Percentiles rank a stretch among this genome's conserved stretches.
phyloP scores from a whole-genome alignment of 1,140 invertebrate genomes.

The Trinorchestia longiramus region DNA sequence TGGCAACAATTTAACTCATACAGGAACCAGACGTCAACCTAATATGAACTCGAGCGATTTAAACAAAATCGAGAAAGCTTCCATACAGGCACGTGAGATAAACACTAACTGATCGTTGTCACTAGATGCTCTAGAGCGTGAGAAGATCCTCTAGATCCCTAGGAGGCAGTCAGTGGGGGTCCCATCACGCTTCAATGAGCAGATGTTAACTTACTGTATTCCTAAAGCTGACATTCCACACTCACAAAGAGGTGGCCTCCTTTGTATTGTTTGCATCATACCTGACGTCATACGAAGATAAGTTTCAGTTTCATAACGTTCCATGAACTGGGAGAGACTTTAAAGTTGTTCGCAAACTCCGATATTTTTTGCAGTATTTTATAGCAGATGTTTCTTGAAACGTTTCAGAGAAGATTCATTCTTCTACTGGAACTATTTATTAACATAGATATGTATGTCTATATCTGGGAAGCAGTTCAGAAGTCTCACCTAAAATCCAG shows the following conservation, averaged over 20 bases:
- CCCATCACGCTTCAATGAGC: background rate
- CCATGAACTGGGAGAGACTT: background rate
- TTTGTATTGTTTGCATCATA: background rate
- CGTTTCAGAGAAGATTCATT: background rate
- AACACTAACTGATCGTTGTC: background rate
- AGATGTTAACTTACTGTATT: constrained; percentile 46
- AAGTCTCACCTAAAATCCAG: no score
- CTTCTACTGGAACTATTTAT: background rate
- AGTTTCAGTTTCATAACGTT: background rate
- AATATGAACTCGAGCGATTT: background rate
- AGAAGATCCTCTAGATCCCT: background rate
- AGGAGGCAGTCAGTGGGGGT: background rate
- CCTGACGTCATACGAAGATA: background rate
- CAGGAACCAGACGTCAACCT: background rate
- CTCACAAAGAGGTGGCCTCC: background rate
- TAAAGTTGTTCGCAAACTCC: background rate
- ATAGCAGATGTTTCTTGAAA: background rate
- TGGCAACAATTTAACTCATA: background rate
- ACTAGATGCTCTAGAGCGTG: background rate
- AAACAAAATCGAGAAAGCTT: no score
- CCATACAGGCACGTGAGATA: background rate
- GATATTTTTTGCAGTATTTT: background rate
- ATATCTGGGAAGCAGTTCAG: no score
- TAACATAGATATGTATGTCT: background rate
- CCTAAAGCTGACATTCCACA: background rate